phyloP scores from a whole-genome alignment of 1,140 invertebrate genomes.

The Hylaeus volcanicus region DNA sequence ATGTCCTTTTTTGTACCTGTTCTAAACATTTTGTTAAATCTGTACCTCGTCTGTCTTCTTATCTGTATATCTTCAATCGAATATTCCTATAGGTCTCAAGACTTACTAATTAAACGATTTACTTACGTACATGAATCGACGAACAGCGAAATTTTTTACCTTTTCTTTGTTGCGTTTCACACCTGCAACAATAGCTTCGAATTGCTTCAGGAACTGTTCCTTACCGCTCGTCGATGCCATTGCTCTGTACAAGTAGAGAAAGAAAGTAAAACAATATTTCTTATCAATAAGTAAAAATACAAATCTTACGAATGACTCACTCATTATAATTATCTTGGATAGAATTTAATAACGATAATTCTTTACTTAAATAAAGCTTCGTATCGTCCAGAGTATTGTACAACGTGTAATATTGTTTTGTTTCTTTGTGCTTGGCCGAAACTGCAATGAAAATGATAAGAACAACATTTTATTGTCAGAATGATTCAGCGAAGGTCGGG shows the following conservation, averaged over 20 bases:
- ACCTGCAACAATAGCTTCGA: slow-evolving; percentile 92
- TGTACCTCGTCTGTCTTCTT: no score
- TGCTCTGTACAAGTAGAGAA: slow-evolving; percentile 79
- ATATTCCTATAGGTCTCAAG: background rate
- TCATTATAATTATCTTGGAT: slow-evolving; percentile 95
- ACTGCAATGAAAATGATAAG: slow-evolving; percentile 83
- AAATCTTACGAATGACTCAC: slow-evolving; percentile 82
- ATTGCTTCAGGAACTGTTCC: slow-evolving; percentile 93
- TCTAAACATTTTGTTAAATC: no score
- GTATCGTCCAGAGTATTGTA: slow-evolving; percentile 98
- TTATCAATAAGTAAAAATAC: slow-evolving; percentile 22
- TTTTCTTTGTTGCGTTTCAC: slow-evolving; percentile 91
- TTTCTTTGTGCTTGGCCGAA: slow-evolving; percentile 96
- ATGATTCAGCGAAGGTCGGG: background rate
- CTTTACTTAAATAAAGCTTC: slow-evolving; percentile 94
- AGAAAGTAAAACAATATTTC: slow-evolving; percentile 41
- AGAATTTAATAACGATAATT: slow-evolving; percentile 94
- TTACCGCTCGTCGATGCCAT: slow-evolving; percentile 86
- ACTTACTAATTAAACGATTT: no score
- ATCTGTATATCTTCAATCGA: background rate
- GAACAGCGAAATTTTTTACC: slow-evolving; percentile 76
- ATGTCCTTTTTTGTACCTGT: no score
- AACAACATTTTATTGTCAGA: slow-evolving; percentile 7
- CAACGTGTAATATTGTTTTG: slow-evolving; percentile 97
- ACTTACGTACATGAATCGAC: background rate